Percentiles rank a stretch among this genome's conserved stretches.
These are phyloP conservation scores for Dasysyrphus albostriatus DNA, from an alignment of 2,888 invertebrate genomes.

Conservation along the genomic window DNA sequence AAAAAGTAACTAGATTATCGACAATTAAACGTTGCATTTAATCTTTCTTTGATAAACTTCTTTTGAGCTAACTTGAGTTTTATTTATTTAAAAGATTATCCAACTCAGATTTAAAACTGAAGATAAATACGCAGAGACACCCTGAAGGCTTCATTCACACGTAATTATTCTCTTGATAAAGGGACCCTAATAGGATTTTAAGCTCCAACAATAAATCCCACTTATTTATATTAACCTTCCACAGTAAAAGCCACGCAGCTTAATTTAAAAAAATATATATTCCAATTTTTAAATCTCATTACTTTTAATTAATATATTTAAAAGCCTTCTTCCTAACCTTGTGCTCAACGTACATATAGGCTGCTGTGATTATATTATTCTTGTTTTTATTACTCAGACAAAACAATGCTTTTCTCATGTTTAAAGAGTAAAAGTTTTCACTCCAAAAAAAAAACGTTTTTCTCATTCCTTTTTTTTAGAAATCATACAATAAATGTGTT, in stretches of 20 bases:
- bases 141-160: not conserved
- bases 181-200: not conserved
- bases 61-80: too few relatives aligned
- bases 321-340: not conserved
- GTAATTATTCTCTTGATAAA: not conserved
- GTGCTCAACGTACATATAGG: not conserved
- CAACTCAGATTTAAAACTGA: too few relatives aligned
- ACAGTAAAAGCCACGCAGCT: not conserved
- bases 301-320: slow-evolving; percentile 16
- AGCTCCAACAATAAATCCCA: not conserved
- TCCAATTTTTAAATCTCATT: slow-evolving; percentile 14
- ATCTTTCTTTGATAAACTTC: too few relatives aligned
- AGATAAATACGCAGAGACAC: too few relatives aligned
- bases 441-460: not conserved
- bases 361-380: not conserved
- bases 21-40: too few relatives aligned
- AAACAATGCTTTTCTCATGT: not conserved
- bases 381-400: not conserved
- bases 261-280: not conserved
- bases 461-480: not conserved
- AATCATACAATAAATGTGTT: too few relatives aligned
- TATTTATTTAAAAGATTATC: too few relatives aligned
- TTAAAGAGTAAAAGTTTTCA: not conserved
- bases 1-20: too few relatives aligned
- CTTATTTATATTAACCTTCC: not conserved